Percentiles rank a stretch among this genome's conserved stretches.
These are phyloP conservation scores for Bothrops jararaca DNA, from an alignment of 2,113 vertebrate genomes.

Conservation along the genomic window DNA sequence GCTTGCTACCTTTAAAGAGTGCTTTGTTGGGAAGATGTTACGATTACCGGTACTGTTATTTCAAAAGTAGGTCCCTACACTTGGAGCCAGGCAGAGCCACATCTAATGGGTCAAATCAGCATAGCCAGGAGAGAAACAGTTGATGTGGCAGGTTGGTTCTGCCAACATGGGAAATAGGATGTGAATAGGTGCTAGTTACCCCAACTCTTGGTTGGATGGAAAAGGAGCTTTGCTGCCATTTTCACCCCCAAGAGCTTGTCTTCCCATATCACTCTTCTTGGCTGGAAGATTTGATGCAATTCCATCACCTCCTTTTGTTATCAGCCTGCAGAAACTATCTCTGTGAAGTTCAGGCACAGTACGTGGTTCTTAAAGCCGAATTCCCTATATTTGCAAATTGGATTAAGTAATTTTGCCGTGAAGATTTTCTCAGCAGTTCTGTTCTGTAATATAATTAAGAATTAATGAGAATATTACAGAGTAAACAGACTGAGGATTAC, in stretches of 20 bases:
- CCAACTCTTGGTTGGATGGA: background rate
- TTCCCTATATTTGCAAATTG: background rate
- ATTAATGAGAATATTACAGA: conserved; percentile 7
- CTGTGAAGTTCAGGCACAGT: background rate
- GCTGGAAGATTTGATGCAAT: background rate
- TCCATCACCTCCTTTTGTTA: background rate
- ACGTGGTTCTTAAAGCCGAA: background rate
- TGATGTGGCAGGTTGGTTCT: background rate
- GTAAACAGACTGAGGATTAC: background rate
- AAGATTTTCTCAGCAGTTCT: background rate
- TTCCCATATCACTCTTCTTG: background rate
- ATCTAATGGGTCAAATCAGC: background rate
- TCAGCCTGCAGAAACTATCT: background rate
- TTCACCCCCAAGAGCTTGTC: background rate
- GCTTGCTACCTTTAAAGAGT: background rate
- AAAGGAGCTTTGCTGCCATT: background rate
- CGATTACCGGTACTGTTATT: background rate
- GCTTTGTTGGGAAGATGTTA: background rate
- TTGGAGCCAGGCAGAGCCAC: background rate
- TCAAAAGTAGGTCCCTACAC: too few species aligned
- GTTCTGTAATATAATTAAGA: background rate
- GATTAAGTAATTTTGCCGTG: background rate
- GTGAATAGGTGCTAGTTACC: too few species aligned
- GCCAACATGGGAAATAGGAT: background rate
- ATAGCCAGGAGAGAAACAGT: background rate